These are phyloP conservation scores for Platyscapa corneri DNA, from an alignment of 1,140 invertebrate genomes.

Conservation along the genomic window DNA sequence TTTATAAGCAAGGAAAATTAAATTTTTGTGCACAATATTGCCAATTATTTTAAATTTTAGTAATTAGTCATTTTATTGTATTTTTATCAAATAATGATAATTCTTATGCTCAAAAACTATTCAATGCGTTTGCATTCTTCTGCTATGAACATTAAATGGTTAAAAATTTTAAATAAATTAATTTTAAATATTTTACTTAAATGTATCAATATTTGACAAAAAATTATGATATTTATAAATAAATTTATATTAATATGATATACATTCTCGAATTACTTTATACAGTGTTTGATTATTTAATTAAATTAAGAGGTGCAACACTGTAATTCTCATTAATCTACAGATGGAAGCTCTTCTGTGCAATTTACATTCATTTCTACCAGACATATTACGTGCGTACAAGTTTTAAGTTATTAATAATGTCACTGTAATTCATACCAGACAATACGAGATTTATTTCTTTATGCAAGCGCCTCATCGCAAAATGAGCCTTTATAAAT, in stretches of 20 bases:
- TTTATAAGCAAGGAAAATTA: too few relatives aligned
- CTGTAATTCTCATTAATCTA: neutral
- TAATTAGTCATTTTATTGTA: neutral
- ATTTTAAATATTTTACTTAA: too few relatives aligned
- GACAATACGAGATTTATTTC: constrained; percentile 46
- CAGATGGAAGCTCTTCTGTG: neutral
- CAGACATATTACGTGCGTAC: neutral
- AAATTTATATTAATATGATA: neutral
- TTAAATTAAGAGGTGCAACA: constrained; percentile 14
- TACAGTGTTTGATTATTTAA: neutral
- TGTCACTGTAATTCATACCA: constrained; percentile 34
- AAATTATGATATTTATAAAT: neutral
- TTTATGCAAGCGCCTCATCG: constrained; percentile 14
- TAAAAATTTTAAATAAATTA: too few relatives aligned
- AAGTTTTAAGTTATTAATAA: constrained; percentile 32
- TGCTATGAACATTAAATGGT: too few relatives aligned
- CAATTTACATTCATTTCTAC: neutral
- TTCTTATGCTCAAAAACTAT: neutral
- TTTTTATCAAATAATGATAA: neutral
- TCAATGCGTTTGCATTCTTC: too few relatives aligned
- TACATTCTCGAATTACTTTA: neutral
- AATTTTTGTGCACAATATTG: too few relatives aligned
- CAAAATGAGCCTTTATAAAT: constrained; percentile 36
- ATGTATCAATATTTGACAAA: too few relatives aligned
- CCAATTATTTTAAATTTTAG: too few relatives aligned